Evolutionary conservation across 2,797 vertebrate species (phyloP).

Genomic region (Hephaestus fuliginosus): DNA sequence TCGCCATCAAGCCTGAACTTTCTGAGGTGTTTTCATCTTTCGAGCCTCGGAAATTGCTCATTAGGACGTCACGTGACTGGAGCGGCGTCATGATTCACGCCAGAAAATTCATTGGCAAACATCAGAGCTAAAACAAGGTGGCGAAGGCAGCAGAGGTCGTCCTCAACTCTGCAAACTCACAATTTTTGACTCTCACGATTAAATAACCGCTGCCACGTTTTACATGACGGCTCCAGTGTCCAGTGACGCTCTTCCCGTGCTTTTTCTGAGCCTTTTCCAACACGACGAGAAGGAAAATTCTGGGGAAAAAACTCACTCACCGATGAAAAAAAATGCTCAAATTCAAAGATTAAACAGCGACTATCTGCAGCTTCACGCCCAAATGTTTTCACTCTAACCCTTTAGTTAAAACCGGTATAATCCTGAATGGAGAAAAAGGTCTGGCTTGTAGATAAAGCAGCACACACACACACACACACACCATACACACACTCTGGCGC

Average conservation of each 20-base stretch:
- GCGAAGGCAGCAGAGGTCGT: not conserved
- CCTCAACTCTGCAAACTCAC: not conserved
- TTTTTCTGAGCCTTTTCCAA: not conserved
- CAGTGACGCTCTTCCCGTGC: not conserved
- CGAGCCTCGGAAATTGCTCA: not conserved
- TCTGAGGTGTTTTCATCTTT: constrained; percentile 12
- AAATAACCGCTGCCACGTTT: not conserved
- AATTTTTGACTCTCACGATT: not conserved
- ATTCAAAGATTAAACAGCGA: constrained; percentile 1
- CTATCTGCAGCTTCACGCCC: not conserved
- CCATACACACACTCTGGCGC: constrained; percentile 31
- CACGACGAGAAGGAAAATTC: not conserved
- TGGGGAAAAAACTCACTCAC: not conserved
- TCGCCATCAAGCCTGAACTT: no score
- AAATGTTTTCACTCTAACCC: constrained; percentile 34
- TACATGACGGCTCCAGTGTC: not conserved
- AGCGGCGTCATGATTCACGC: constrained; percentile 14
- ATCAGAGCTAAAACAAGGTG: not conserved
- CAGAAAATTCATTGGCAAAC: not conserved
- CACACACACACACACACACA: constrained; percentile 50
- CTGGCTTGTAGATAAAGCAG: constrained; percentile 46
- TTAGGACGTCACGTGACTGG: constrained; percentile 2
- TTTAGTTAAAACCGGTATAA: constrained; percentile 52
- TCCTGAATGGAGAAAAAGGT: constrained; percentile 49
- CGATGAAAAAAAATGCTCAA: not conserved